Evolutionary conservation across 64 coral and sea anemone species (phyloP).

Genomic region (Stylophora pistillata): DNA sequence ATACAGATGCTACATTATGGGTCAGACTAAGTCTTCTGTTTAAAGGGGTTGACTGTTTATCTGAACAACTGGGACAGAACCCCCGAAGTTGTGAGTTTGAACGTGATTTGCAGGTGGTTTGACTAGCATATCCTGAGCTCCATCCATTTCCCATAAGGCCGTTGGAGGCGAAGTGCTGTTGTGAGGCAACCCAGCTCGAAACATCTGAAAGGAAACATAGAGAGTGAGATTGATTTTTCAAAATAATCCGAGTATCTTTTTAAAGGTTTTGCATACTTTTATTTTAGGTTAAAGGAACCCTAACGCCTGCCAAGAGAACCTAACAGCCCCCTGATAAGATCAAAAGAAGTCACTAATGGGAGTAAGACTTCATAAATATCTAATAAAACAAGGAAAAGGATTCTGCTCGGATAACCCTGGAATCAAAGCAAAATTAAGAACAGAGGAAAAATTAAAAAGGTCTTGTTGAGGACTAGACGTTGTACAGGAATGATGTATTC

Average conservation of each 20-base stretch:
- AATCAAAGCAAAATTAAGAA: too few relatives aligned
- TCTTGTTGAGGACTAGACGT: too few relatives aligned
- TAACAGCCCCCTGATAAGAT: too few relatives aligned
- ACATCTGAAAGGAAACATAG: slow-evolving; percentile 18
- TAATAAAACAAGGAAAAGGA: too few relatives aligned
- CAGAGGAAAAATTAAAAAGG: too few relatives aligned
- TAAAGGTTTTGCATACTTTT: too few relatives aligned
- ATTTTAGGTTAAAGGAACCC: too few relatives aligned
- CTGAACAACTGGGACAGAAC: neutral
- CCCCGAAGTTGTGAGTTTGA: neutral
- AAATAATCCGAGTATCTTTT: neutral
- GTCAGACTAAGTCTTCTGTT: slow-evolving; percentile 65
- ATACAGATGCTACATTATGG: slow-evolving; percentile 63
- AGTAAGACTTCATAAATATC: too few relatives aligned
- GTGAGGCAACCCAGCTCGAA: slow-evolving; percentile 3
- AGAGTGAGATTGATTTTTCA: neutral
- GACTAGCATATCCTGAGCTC: slow-evolving; percentile 74
- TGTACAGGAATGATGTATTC: too few relatives aligned
- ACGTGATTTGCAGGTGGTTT: neutral
- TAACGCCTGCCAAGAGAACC: too few relatives aligned
- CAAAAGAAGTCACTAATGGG: too few relatives aligned
- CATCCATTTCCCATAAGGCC: slow-evolving; percentile 74
- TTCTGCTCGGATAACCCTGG: too few relatives aligned
- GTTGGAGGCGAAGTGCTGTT: slow-evolving; percentile 2
- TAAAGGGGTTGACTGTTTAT: neutral